Conservation (phyloP, 2,113 vertebrate genomes). For the Coptodon bakossiorum region DNA sequence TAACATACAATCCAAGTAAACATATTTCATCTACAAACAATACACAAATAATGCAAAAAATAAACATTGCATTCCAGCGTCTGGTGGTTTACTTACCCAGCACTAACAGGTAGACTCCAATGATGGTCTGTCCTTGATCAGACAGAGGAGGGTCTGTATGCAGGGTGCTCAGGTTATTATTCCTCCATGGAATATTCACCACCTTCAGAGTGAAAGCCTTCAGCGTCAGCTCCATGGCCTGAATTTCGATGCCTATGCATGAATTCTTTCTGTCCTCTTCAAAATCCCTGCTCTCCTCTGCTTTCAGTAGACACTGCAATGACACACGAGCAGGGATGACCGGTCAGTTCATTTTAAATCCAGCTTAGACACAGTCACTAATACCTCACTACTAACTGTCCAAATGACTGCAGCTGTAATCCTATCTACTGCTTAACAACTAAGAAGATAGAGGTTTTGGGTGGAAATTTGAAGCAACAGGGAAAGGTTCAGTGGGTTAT, state of each 20-base stretch:
- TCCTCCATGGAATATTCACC: conserved; percentile 78
- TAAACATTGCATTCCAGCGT: not conserved
- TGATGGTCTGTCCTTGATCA: conserved; percentile 79
- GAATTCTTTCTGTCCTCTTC: conserved; percentile 9
- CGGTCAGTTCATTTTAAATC: conserved; percentile 50
- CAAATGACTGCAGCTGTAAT: conserved; percentile 47
- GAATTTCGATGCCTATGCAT: conserved; percentile 30
- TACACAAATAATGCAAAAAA: not conserved
- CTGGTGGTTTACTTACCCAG: conserved; percentile 62
- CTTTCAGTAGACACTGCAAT: conserved; percentile 1
- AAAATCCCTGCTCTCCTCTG: not conserved
- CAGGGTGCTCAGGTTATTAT: conserved; percentile 78
- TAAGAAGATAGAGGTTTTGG: conserved; percentile 44
- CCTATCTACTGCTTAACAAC: conserved; percentile 51
- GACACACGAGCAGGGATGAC: not conserved
- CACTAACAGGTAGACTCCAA: conserved; percentile 78
- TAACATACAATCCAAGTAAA: not conserved
- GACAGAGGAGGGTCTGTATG: conserved; percentile 73
- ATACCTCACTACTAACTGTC: conserved; percentile 35
- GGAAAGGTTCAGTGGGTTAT: not conserved
- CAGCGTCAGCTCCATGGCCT: conserved; percentile 69
- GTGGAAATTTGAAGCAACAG: conserved; percentile 10
- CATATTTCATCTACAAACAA: not conserved
- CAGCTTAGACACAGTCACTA: conserved; percentile 58
- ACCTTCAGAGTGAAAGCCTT: conserved; percentile 68